Evolutionary conservation across 2,113 vertebrate genomes (phyloP), one percentile per base, ranked within the genome.

Genomic region (Rana temporaria): DNA sequence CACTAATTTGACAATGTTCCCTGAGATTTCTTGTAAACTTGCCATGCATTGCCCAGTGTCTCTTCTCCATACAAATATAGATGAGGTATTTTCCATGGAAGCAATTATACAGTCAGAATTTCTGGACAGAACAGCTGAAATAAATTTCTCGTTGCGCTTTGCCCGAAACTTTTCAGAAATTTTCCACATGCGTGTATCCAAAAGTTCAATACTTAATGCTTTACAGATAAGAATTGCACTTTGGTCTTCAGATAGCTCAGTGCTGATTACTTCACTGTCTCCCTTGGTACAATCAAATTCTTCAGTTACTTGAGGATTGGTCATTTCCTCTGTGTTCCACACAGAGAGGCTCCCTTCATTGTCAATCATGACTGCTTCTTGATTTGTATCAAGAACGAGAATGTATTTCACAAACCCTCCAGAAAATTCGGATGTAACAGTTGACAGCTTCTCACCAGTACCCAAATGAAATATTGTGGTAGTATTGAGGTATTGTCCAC

Each of bases 31-130:
- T 85, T 96, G 97, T 87, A 99, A 91, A 90, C 96, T 99, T 53
- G 97, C 98, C 97, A 99, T 98, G 64, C 98, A 99, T 57, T 99
- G 98, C 14, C 98, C 98, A 0, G 97, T 99, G 89, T 99, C 98
- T 86, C 98, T 94, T 85, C 97, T 93, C 98, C 98, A 99, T 69
- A 99, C 96, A 92, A 99, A 99, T 88, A 99, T 97, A 16, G 98
- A 98, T 65, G 97, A 96, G 85, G 97, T 99, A 88, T 99, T 98
- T 89, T 99, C 98, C 95, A 99, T 99, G 84, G 97, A 98, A 22
- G 98, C 98, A 26, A 99, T 95, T 79, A 99, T 99, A 68, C 97
- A 99, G 87, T 99, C 97, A 73, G 96, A 95, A 24, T 96, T 98
- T 90, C 98, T 98, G 77, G 98, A 99, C 53, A 99, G 93, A 84